Evolutionary conservation across 2,888 invertebrate species (phyloP), one percentile per base, ranked within the genome.

Genomic region (Agonum fuliginosum): DNA sequence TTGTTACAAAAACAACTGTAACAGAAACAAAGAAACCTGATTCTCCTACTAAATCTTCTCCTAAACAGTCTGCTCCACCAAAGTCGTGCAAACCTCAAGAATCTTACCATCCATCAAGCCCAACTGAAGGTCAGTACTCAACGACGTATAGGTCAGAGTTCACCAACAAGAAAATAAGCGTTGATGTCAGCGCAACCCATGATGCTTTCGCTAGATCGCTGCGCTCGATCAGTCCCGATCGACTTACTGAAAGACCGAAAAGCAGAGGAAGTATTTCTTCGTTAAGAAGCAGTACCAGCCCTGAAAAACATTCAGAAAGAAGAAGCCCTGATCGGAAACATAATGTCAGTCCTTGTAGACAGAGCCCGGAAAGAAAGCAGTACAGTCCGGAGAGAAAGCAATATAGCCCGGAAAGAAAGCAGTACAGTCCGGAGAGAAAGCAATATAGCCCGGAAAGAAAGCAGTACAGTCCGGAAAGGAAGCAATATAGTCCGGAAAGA

Each of bases 131-230:
- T 1, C 87, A 90, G 79, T 91, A 91, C 83, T 88, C 90, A 81
- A 91, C 91, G 2, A 91, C 91, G 0, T 91, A 92, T 80, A 88
- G 90, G 81, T 86, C 88, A 84, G 85, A 76, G 89, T 92, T 19
- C 91, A 91, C 80, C 19, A 80, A 78, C 5, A 82, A 80, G 75
- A 83, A 85, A 24, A 89, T 92, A 10, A 91, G 90, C 80, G 89
- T 90, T 41, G 93, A 93, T 74, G 88, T 90, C 81, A 93, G 93
- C 83, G 91, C 94, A 0, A 90, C 93, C 0, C 94, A 94, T 83
- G 92, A 93, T 80, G 93, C 93, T 0, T 94, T 94, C 88, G 94
- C 93, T 0, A 90, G 92, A 77, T 92, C 93, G 3, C 86, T 94
- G 58, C 89, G 94, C 27, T 89, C 92, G 78, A 90, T 91, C 37